Evolutionary conservation across 2,888 invertebrate species (phyloP).

Genomic region (Polia nebulosa): DNA sequence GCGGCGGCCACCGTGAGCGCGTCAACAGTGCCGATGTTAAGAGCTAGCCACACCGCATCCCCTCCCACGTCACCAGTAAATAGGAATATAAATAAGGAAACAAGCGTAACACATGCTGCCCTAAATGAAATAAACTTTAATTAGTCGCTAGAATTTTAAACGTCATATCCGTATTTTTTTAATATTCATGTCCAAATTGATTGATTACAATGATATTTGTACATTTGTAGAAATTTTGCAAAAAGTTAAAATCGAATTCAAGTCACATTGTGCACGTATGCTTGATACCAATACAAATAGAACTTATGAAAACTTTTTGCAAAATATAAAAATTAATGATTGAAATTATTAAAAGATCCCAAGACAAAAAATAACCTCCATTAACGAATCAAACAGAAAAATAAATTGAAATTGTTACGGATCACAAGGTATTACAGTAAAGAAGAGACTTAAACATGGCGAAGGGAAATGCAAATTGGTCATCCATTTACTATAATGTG

Average conservation of each 20-base stretch:
- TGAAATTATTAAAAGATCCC: slow-evolving; percentile 56
- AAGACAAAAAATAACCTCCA: slow-evolving; percentile 49
- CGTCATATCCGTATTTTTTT: slow-evolving; percentile 30
- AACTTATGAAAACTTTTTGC: slow-evolving; percentile 57
- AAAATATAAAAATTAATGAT: slow-evolving; percentile 57
- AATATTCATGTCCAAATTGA: slow-evolving; percentile 45
- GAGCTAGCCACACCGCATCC: slow-evolving; percentile 71
- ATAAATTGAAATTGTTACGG: slow-evolving; percentile 54
- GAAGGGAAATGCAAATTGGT: slow-evolving; percentile 81
- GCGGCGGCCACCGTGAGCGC: slow-evolving; percentile 23
- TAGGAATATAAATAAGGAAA: slow-evolving; percentile 81
- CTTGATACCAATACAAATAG: slow-evolving; percentile 2
- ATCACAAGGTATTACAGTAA: slow-evolving; percentile 64
- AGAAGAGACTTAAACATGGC: slow-evolving; percentile 73
- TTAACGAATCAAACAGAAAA: slow-evolving; percentile 50
- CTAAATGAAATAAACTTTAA: slow-evolving; percentile 75
- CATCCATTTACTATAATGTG: slow-evolving; percentile 81
- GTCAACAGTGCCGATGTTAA: slow-evolving; percentile 39
- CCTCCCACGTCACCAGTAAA: slow-evolving; percentile 80
- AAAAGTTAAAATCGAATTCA: slow-evolving; percentile 47
- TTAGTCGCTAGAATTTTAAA: slow-evolving; percentile 48
- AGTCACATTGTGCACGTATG: not conserved
- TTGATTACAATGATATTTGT: slow-evolving; percentile 49
- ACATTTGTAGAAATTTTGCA: slow-evolving; percentile 60
- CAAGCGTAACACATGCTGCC: slow-evolving; percentile 86